Conservation (phyloP, 2,797 vertebrate species). For the Catamblyrhynchus diadema region DNA sequence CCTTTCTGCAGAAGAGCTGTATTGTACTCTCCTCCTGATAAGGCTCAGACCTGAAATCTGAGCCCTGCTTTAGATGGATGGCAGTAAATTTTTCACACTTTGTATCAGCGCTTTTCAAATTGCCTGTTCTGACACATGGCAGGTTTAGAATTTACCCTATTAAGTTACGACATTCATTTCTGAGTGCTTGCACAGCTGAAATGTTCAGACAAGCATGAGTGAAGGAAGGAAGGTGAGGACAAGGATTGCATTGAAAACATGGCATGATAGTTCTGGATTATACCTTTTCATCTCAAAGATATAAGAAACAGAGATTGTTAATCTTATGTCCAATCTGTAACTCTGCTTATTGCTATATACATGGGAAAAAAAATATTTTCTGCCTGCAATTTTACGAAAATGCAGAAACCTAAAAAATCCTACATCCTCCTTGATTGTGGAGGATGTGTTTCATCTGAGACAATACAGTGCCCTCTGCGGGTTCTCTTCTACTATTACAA, state of each 20-base stretch:
- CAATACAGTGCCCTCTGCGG: conserved; percentile 64
- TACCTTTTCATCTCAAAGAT: not conserved
- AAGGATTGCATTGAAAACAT: not conserved
- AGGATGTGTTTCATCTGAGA: not conserved
- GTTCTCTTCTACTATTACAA: not conserved
- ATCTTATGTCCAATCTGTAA: not conserved
- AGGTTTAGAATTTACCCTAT: not conserved
- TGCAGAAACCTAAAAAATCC: not conserved
- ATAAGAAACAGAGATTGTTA: not conserved
- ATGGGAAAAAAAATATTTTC: not conserved
- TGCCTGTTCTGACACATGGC: not conserved
- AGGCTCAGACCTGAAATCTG: not conserved
- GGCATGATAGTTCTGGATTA: not conserved
- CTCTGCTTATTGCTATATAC: not conserved
- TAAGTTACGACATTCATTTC: not conserved
- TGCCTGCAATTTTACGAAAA: not conserved
- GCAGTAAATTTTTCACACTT: not conserved
- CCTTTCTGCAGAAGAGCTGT: not conserved
- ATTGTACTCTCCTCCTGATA: not conserved
- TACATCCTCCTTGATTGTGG: not conserved
- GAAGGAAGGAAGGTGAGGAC: not conserved
- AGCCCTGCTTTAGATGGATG: not conserved
- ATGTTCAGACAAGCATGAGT: not conserved
- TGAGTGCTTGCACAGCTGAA: not conserved
- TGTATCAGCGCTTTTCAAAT: not conserved